A percentile compares a stretch with the other conserved stretches of the same genome.
Conservation (phyloP, 2,797 vertebrate species). For the Siniperca undulata region DNA sequence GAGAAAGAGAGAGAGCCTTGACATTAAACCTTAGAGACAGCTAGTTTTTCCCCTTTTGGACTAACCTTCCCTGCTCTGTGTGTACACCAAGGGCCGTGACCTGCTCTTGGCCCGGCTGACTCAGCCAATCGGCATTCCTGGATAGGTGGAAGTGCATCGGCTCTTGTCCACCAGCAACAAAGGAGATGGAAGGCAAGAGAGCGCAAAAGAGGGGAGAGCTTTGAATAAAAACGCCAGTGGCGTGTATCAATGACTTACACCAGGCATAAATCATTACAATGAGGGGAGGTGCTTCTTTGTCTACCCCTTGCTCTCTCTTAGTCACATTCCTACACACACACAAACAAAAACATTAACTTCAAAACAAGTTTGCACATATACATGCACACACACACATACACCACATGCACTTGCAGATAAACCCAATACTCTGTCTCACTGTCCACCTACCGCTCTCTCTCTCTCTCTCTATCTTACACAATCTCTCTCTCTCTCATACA, state of each 20-base stretch:
- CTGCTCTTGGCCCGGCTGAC: slow-evolving; percentile 61
- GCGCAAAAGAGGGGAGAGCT: not conserved
- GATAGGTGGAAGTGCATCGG: slow-evolving; percentile 39
- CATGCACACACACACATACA: not conserved
- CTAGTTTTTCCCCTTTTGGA: slow-evolving; percentile 16
- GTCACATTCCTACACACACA: not conserved
- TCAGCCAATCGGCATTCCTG: slow-evolving; percentile 70
- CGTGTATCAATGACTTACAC: slow-evolving; percentile 46
- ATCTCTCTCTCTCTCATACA: slow-evolving; percentile 33
- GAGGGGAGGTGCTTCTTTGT: slow-evolving; percentile 7
- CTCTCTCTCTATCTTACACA: not conserved
- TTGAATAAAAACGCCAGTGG: slow-evolving; percentile 46
- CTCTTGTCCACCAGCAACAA: slow-evolving; percentile 61
- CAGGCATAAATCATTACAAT: slow-evolving; percentile 43
- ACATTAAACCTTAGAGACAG: slow-evolving; percentile 37
- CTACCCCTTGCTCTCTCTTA: not conserved
- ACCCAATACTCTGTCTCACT: not conserved
- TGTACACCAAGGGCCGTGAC: slow-evolving; percentile 67
- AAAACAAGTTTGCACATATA: not conserved
- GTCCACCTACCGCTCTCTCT: not conserved
- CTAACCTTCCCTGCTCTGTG: slow-evolving; percentile 47
- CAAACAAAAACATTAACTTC: slow-evolving; percentile 5
- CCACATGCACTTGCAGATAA: slow-evolving; percentile 10
- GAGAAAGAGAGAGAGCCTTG: not conserved
- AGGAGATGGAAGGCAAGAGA: slow-evolving; percentile 27